Evolutionary conservation across 2,113 vertebrate genomes (phyloP).

Genomic region (Dascyllus trimaculatus): DNA sequence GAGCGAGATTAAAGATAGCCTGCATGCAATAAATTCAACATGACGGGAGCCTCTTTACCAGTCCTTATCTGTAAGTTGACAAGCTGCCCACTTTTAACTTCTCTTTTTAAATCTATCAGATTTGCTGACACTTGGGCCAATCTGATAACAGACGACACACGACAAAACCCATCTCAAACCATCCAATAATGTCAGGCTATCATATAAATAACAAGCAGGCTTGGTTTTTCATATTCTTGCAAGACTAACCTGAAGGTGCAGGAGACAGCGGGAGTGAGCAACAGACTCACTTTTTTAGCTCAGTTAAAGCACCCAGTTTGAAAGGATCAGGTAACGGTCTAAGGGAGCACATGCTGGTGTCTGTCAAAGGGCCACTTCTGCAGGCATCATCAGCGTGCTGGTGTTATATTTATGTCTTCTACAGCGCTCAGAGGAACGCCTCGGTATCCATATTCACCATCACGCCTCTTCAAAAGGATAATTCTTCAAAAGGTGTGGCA

Average conservation of each 20-base stretch:
- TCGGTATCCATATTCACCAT: slow-evolving; percentile 46
- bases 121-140: background rate
- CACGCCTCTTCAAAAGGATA: slow-evolving; percentile 8
- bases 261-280: slow-evolving; percentile 83
- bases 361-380: slow-evolving; percentile 91
- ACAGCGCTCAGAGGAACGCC: slow-evolving; percentile 58
- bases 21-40: slow-evolving; percentile 52
- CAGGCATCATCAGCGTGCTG: slow-evolving; percentile 88
- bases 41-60: slow-evolving; percentile 38
- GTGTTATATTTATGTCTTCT: slow-evolving; percentile 84
- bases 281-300: slow-evolving; percentile 84
- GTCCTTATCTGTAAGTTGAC: slow-evolving; percentile 44
- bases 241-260: slow-evolving; percentile 83
- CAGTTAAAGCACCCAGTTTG: slow-evolving; percentile 84
- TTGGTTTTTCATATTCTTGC: slow-evolving; percentile 70
- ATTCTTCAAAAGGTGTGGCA: slow-evolving; percentile 1
- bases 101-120: slow-evolving; percentile 17
- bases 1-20: slow-evolving; percentile 59
- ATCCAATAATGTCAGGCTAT: background rate
- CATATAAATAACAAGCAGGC: slow-evolving; percentile 31
- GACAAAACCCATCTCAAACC: slow-evolving; percentile 17
- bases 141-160: background rate
- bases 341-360: slow-evolving; percentile 92
- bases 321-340: slow-evolving; percentile 90
- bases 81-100: slow-evolving; percentile 28